Base-by-base conservation (phyloP, 2,888 invertebrate species). In the Drosophila eohydei region DNA sequence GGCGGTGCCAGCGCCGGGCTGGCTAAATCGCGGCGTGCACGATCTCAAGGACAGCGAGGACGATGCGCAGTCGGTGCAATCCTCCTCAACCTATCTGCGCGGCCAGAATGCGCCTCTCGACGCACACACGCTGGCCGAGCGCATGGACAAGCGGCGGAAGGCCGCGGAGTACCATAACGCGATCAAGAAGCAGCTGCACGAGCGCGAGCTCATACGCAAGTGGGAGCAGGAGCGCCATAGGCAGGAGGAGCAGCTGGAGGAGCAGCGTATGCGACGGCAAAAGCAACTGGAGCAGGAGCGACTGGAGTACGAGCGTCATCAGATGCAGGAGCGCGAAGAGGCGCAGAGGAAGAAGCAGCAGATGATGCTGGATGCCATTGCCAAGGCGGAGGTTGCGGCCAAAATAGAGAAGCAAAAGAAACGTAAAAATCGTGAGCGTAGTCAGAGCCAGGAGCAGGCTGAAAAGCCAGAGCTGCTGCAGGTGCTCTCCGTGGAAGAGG, bases 51-150 rank as follows among this genome's bases (percentile, higher is more conserved):
- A 94, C 64, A 92, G 94, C 92, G 88, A 93, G 92, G 88, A 93
- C 46, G 93, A 93, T 64, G 78, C 78, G 0, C 91, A 92, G 41
- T 92, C 93, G 0, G 61, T 92, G 68, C 92, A 91, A 78, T 93
- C 90, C 58, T 95, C 96, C 46, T 96, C 96, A 44, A 95, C 96
- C 51, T 96, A 95, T 92, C 93, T 97, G 51, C 94, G 97, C 77
- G 98, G 98, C 9, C 98, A 98, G 93, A 97, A 97, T 92, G 95
- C 96, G 16, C 96, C 96, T 0, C 91, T 97, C 63, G 97, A 98
- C 91, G 96, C 96, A 2, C 95, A 95, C 78, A 95, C 96, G 60
- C 93, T 96, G 81, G 96, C 96, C 9, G 97, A 98, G 92, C 94
- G 97, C 78, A 97, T 97, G 93, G 94, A 95, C 68, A 96, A 95